Evolutionary conservation across 2,888 invertebrate genomes (phyloP).

Genomic region (Ashinkailepas kermadecensis): DNA sequence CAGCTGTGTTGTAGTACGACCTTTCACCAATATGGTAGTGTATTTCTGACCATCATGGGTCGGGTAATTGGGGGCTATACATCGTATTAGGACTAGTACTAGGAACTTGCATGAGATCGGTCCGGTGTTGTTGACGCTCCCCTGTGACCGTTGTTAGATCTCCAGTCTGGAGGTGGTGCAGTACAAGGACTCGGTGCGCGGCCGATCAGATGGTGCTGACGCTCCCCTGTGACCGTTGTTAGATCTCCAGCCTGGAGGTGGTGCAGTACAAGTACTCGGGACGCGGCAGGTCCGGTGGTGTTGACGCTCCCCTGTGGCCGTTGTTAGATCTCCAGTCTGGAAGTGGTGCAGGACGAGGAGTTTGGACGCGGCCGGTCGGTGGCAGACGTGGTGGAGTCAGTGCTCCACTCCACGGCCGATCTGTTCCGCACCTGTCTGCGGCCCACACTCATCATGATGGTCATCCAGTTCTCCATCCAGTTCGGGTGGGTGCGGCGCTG

Average conservation of each 20-base stretch:
- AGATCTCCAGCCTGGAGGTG: not conserved
- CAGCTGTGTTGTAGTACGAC: not conserved
- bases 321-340: not conserved
- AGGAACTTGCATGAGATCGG: not conserved
- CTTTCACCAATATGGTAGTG: not conserved
- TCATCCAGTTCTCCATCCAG: conserved; percentile 86
- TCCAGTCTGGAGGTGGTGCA: not conserved
- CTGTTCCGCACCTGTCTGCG: conserved; percentile 73
- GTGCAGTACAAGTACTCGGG: not conserved
- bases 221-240: conserved; percentile 46
- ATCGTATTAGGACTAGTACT: not conserved
- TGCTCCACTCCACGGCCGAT: conserved; percentile 60
- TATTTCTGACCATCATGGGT: not conserved
- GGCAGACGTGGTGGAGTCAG: conserved; percentile 42
- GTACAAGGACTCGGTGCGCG: not conserved
- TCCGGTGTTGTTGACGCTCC: conserved; percentile 50
- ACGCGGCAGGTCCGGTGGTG: not conserved
- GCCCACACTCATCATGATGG: conserved; percentile 73
- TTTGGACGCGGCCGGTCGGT: not conserved
- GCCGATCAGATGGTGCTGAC: not conserved
- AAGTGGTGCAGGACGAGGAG: not conserved
- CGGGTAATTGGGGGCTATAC: not conserved
- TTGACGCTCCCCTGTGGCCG: conserved; percentile 56
- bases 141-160: conserved; percentile 43
- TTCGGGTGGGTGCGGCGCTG: conserved; percentile 58